Percentiles rank a stretch among this genome's conserved stretches.
phyloP scores from a whole-genome alignment of 1,140 invertebrate species.

The Aplysia californica region DNA sequence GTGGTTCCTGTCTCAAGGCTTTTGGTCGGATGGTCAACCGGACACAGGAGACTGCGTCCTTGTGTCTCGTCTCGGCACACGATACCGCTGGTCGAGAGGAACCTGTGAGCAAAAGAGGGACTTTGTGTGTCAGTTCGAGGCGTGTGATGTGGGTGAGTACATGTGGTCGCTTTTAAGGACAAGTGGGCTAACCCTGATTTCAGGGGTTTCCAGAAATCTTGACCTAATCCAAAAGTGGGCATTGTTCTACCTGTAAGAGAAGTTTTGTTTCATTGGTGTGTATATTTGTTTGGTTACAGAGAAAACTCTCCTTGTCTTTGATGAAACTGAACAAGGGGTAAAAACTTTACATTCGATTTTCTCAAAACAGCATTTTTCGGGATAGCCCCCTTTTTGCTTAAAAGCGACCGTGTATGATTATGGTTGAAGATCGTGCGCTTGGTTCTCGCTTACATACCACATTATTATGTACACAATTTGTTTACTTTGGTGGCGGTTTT shows the following conservation, averaged over 20 bases:
- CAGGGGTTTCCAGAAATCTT: background rate
- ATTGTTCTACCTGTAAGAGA: background rate
- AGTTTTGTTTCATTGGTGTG: background rate
- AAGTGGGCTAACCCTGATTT: background rate
- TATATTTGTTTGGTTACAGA: background rate
- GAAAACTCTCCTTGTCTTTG: background rate
- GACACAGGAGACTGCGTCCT: background rate
- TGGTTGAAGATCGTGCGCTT: too few relatives aligned
- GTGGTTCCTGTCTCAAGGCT: background rate
- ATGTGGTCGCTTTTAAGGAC: too few relatives aligned
- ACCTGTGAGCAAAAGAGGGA: background rate
- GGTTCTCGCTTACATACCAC: too few relatives aligned
- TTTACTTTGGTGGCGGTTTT: too few relatives aligned
- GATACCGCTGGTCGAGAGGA: background rate
- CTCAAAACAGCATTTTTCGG: too few relatives aligned
- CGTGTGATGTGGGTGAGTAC: background rate
- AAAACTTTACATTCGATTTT: too few relatives aligned
- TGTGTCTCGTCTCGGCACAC: background rate
- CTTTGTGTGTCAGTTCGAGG: background rate
- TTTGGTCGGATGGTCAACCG: background rate
- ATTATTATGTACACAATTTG: too few relatives aligned
- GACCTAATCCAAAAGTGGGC: background rate
- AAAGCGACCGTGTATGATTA: too few relatives aligned
- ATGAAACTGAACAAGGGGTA: background rate
- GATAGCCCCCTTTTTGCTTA: too few relatives aligned